These are phyloP conservation scores for Sebastes flavidus DNA, from an alignment of 2,797 vertebrate species.

Conservation along the genomic window DNA sequence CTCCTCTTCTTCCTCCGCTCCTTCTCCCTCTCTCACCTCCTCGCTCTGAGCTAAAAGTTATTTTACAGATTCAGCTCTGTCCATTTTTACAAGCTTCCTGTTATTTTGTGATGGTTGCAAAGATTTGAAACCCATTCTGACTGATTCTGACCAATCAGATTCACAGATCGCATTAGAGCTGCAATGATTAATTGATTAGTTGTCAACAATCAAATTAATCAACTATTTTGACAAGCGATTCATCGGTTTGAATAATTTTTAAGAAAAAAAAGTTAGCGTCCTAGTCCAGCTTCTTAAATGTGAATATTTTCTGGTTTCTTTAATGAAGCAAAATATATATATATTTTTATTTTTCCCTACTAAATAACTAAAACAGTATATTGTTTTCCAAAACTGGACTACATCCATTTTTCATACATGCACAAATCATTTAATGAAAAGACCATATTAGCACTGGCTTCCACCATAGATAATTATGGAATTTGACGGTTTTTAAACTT, in stretches of 20 bases:
- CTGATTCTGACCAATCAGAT: not conserved
- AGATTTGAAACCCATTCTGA: not conserved
- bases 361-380: not conserved
- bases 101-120: not conserved
- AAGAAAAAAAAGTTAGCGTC: too few species aligned
- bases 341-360: not conserved
- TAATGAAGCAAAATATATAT: not conserved
- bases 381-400: not conserved
- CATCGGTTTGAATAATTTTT: too few species aligned
- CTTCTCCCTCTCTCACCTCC: not conserved
- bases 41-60: not conserved
- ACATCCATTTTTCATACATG: not conserved
- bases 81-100: not conserved
- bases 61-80: not conserved
- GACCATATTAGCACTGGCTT: not conserved
- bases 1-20: slow-evolving; percentile 17
- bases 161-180: not conserved
- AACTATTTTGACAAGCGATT: too few species aligned
- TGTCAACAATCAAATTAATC: too few species aligned
- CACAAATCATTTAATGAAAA: not conserved
- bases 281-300: too few species aligned
- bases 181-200: too few species aligned
- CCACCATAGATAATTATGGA: not conserved
- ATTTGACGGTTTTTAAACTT: not conserved
- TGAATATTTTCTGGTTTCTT: too few species aligned